Evolutionary conservation across 2,888 invertebrate genomes (phyloP), one percentile per base, ranked within the genome.

Genomic region (Limnephilus rhombicus): DNA sequence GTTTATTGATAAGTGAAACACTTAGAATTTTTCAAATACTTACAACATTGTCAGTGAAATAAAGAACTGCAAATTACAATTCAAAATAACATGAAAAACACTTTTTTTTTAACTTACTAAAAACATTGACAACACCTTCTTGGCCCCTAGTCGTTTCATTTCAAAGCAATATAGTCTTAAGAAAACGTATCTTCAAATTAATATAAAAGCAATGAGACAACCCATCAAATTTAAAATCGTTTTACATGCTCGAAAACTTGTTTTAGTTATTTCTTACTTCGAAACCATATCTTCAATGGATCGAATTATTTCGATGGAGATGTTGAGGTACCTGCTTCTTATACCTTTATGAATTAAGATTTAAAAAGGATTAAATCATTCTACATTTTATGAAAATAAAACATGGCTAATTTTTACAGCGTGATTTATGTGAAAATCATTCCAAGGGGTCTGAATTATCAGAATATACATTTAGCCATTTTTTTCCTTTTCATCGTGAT

Each of bases 171-270:
- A 93, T 91, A 90, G 92, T 88, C 91, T 93, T 80, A 80, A 91
- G 88, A 85, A 93, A 92, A 93, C 89, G 90, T 85, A 93, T 90
- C 91, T 92, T 92, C 80, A 93, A 93, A 93, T 93, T 92, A 93
- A 92, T 93, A 93, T 91, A 91, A 92, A 89, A 89, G 89, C 89
- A 89, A 93, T 90, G 90, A 92, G 93, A 82, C 90, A 85, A 90
- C 90, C 91, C 93, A 92, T 93, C 92, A 93, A 92, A 89, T 92
- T 93, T 92, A 87, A 92, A 93, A 93, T 93, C 92, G 93, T 92
- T 93, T 92, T 92, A 93, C 93, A 93, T 93, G 93, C 90, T 88
- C 88, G 90, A 83, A 93, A 92, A 93, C 93, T 91, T 90, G 93
- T 93, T 93, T 91, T 91, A 82, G 85, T 91, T 91, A 85, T 91